Conservation (phyloP, 2,113 vertebrate genomes). For the Corvus cornix region DNA sequence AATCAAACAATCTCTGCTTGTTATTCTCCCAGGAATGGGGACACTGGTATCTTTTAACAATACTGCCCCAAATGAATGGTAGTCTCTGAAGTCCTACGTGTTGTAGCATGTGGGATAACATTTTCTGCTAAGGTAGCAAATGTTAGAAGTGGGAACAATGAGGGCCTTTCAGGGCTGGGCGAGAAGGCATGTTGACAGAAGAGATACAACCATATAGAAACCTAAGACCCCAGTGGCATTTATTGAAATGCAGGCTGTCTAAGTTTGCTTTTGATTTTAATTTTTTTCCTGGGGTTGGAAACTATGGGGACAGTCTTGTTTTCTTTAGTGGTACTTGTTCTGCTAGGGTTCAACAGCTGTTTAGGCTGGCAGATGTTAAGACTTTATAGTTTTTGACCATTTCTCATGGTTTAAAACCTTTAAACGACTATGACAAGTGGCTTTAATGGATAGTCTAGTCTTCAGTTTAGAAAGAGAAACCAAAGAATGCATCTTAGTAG, state of each 20-base stretch:
- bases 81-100: neutral
- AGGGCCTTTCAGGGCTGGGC: slow-evolving; percentile 21
- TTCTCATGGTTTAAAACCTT: neutral
- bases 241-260: slow-evolving; percentile 30
- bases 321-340: neutral
- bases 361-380: neutral
- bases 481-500: neutral
- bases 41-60: neutral
- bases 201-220: slow-evolving; percentile 16
- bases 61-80: neutral
- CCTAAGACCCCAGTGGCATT: neutral
- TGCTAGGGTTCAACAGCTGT: neutral
- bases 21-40: neutral
- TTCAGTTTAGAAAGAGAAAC: neutral
- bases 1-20: neutral
- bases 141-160: slow-evolving; percentile 24
- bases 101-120: slow-evolving; percentile 3
- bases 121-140: slow-evolving; percentile 51
- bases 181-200: slow-evolving; percentile 48
- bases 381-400: neutral
- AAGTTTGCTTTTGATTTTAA: slow-evolving; percentile 12
- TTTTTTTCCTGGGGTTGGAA: slow-evolving; percentile 2
- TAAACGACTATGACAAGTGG: neutral
- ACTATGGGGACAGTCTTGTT: neutral
- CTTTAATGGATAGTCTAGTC: neutral